Percentiles rank a stretch among this genome's conserved stretches.
Evolutionary conservation across 1,140 invertebrate genomes (phyloP).

Genomic region (Brachionus asplanchnoidis): DNA sequence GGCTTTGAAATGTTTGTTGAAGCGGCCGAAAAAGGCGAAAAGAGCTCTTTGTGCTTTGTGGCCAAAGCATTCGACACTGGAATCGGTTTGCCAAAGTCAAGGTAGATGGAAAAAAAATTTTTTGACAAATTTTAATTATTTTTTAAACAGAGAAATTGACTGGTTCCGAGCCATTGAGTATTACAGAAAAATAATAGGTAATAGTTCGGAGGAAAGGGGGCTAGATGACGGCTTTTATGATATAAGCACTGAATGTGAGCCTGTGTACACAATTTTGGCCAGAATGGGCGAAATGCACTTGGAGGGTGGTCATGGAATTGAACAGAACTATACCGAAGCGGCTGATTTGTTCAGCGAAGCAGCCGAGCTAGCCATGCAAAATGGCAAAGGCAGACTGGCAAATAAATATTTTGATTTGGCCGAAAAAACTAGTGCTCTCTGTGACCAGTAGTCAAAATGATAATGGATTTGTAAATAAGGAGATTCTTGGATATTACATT

Average conservation of each 20-base stretch:
- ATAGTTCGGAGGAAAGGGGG: constrained; percentile 58
- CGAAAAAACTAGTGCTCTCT: constrained; percentile 53
- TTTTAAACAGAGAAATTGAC: constrained; percentile 49
- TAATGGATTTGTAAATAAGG: neutral
- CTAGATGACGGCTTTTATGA: constrained; percentile 57
- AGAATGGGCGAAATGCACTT: constrained; percentile 59
- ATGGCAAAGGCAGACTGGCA: constrained; percentile 61
- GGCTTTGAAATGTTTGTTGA: constrained; percentile 58
- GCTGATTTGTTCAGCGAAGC: constrained; percentile 61
- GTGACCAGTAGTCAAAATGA: neutral
- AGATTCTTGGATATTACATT: neutral
- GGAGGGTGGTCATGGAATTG: constrained; percentile 57
- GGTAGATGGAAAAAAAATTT: neutral
- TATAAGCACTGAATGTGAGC: constrained; percentile 51
- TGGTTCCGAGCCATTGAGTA: constrained; percentile 56
- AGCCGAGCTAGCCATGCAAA: constrained; percentile 61
- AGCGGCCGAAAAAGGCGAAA: constrained; percentile 60
- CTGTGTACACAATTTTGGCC: constrained; percentile 57
- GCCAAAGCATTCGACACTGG: constrained; percentile 60
- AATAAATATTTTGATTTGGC: constrained; percentile 61
- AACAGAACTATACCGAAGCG: constrained; percentile 54
- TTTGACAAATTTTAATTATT: neutral
- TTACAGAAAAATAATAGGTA: constrained; percentile 58
- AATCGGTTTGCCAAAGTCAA: neutral
- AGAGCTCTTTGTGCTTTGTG: constrained; percentile 60